A percentile compares a stretch with the other conserved stretches of the same genome.
Conservation (phyloP, 1,140 invertebrate genomes). For the Grapholita molesta region DNA sequence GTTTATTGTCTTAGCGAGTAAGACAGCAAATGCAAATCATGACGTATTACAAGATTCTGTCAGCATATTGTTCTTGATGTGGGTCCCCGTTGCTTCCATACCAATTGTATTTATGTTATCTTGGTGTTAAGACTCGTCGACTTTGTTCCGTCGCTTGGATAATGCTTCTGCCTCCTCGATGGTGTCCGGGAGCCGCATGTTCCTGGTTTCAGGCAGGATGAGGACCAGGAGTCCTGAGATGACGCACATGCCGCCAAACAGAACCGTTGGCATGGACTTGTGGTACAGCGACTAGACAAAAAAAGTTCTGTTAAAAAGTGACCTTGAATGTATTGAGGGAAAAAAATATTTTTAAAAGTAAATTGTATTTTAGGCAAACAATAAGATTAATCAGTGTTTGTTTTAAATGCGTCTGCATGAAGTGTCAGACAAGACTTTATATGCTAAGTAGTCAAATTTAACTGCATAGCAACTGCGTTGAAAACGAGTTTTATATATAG, state of each 20-base stretch:
- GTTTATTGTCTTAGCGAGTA: not conserved
- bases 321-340: too few relatives aligned
- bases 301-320: not conserved
- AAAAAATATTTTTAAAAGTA: too few relatives aligned
- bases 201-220: slow-evolving; percentile 85
- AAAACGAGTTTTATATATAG: too few relatives aligned
- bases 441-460: too few relatives aligned
- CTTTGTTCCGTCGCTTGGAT: slow-evolving; percentile 30
- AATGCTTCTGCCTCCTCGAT: slow-evolving; percentile 84
- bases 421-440: too few relatives aligned
- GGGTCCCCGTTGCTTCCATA: too few relatives aligned
- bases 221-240: slow-evolving; percentile 82
- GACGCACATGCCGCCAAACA: slow-evolving; percentile 83
- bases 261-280: slow-evolving; percentile 80
- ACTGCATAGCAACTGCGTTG: too few relatives aligned
- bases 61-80: slow-evolving; percentile 28
- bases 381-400: too few relatives aligned
- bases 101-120: slow-evolving; percentile 6
- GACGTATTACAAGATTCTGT: too few relatives aligned
- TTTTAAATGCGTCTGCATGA: too few relatives aligned
- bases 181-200: slow-evolving; percentile 85
- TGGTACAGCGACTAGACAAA: slow-evolving; percentile 56
- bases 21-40: not conserved
- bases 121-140: not conserved
- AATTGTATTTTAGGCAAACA: too few relatives aligned